Base-by-base conservation (phyloP, 2,113 vertebrate genomes). In the Daboia siamensis region DNA sequence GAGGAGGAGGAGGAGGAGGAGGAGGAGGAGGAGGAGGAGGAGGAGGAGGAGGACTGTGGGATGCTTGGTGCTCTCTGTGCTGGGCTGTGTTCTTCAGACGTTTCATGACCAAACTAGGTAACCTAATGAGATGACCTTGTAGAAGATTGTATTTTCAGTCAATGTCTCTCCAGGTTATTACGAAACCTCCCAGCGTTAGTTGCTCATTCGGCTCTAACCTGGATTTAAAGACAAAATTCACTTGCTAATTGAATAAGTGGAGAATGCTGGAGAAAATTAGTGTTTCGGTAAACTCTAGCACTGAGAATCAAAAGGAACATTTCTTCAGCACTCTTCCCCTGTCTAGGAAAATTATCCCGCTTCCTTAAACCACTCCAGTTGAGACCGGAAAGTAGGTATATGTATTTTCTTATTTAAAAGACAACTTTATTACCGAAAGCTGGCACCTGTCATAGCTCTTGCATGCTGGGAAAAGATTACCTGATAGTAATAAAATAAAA, bases 361-460 rank as follows among this genome's bases (percentile, higher is more conserved):
- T 13, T 46, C 69, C 46, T 61, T 90, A n/a, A 84, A 26, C 86
- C 85, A 29, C 61, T 57, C 85, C 33, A 33, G 46, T 3, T 39
- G 8, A 64, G n/a, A 91, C 64, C 54, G 59, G 84, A 87, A 54
- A 51, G 29, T 21, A 64, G n/a, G 86, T 33, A 4, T 29, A 21
- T 4, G 17, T 55, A 88, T 20, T 33, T 91, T 15, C 56, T n/a
- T 29, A 29, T 91, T 87, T 39, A 54, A 61, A 91, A 59, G 90
- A 86, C 80, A 59, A n/a, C 55, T 91, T 64, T 61, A 91, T 87
- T 61, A 86, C 56, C 39, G 7, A 64, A 91, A 87, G 90, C 84
- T 52, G 85, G 44, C 85, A 91, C 29, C 84, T 87, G 90, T 57
- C 90, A 61, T 3, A 29, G 39, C 46, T 21, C 33, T 87, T 87